These are phyloP conservation scores for Bathynomus jamesi DNA, from an alignment of 1,140 invertebrate species.

Conservation along the genomic window DNA sequence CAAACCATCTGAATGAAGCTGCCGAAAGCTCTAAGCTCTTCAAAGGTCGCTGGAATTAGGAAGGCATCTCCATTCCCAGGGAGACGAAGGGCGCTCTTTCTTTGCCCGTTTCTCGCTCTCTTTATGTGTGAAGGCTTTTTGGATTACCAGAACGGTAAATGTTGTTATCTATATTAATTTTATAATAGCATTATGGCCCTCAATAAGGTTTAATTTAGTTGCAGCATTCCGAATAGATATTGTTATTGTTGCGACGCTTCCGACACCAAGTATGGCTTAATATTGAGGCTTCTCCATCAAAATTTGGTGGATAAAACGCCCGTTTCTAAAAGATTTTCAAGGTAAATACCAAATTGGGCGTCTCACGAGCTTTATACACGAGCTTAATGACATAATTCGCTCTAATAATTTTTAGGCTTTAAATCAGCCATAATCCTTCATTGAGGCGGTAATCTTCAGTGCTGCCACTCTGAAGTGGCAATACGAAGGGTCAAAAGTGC, in stretches of 20 bases:
- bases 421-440: background rate
- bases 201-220: background rate
- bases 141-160: background rate
- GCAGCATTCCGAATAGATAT: background rate
- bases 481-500: background rate
- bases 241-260: too few relatives aligned
- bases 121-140: background rate
- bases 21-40: background rate
- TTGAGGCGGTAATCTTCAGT: background rate
- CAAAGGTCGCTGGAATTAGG: background rate
- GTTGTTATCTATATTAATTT: constrained; percentile 2
- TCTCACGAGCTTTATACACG: background rate
- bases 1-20: background rate
- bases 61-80: background rate
- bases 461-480: background rate
- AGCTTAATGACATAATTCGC: background rate
- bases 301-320: too few relatives aligned
- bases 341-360: background rate
- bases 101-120: background rate
- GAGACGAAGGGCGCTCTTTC: background rate
- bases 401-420: background rate
- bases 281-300: too few relatives aligned
- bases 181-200: background rate
- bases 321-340: too few relatives aligned
- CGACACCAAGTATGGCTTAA: too few relatives aligned